Evolutionary conservation across 2,888 invertebrate species (phyloP).

Genomic region (Eilema depressum): DNA sequence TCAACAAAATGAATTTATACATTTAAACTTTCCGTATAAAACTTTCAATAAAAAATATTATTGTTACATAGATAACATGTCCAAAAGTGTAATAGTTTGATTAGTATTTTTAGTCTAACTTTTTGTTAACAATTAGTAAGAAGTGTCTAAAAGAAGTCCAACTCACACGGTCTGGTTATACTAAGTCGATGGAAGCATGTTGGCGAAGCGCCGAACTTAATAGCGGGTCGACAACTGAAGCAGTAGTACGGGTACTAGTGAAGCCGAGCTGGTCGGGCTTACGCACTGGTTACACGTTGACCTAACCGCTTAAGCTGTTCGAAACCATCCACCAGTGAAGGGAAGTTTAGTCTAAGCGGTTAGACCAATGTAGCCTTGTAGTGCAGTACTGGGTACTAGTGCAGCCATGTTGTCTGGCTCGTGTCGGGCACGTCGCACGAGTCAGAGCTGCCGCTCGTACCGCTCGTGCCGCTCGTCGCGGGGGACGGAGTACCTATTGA

Average conservation of each 20-base stretch:
- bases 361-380: not conserved
- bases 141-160: not conserved
- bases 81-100: conserved; percentile 24
- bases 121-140: conserved; percentile 7
- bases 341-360: not conserved
- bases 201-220: conserved; percentile 83
- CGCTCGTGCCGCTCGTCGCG: conserved; percentile 57
- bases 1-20: not conserved
- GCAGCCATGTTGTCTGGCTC: conserved; percentile 39
- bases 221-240: conserved; percentile 73
- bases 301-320: not conserved
- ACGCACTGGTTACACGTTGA: not conserved
- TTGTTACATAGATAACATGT: conserved; percentile 17
- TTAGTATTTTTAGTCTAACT: conserved; percentile 34
- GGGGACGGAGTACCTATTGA: conserved; percentile 66
- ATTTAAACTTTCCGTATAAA: conserved; percentile 5
- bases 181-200: conserved; percentile 35
- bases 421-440: conserved; percentile 41
- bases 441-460: conserved; percentile 35
- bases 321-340: not conserved
- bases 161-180: conserved; percentile 39
- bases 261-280: not conserved
- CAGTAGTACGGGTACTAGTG: not conserved
- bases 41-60: conserved; percentile 10
- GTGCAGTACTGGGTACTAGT: conserved; percentile 13